Evolutionary conservation across 2,113 vertebrate species (phyloP).

Genomic region (Mustela nigripes): DNA sequence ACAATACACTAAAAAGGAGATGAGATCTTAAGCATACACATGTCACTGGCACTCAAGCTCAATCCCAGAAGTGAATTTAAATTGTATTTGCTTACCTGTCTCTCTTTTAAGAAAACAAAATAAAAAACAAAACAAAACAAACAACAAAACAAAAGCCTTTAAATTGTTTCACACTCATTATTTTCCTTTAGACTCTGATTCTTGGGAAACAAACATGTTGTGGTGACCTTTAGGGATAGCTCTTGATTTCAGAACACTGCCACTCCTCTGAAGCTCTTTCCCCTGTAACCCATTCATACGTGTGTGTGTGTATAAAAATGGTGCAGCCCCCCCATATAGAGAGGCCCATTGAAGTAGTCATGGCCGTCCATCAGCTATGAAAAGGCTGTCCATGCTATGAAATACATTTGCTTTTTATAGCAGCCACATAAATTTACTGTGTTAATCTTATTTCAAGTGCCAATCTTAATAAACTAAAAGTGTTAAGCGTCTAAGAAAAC

Average conservation of each 20-base stretch:
- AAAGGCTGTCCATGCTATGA: neutral
- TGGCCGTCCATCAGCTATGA: neutral
- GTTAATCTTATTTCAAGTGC: neutral
- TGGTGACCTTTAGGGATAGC: neutral
- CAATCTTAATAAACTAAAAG: neutral
- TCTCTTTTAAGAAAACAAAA: neutral
- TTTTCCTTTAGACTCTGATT: neutral
- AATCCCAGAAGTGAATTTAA: neutral
- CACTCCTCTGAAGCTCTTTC: neutral
- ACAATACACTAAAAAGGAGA: neutral
- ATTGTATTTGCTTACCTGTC: neutral
- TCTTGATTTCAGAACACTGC: neutral
- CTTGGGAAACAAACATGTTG: neutral
- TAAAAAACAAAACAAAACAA: no score
- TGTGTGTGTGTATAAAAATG: neutral
- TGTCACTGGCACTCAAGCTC: neutral
- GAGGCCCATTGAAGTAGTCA: neutral
- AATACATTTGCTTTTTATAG: neutral
- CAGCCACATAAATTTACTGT: neutral
- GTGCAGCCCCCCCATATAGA: neutral
- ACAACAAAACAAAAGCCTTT: no score
- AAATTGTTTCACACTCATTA: neutral
- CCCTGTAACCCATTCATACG: no score
- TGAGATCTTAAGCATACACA: neutral
- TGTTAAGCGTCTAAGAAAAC: neutral